Evolutionary conservation across 2,888 invertebrate species (phyloP), one percentile per base, ranked within the genome.

Genomic region (Minunthozetes semirufus): DNA sequence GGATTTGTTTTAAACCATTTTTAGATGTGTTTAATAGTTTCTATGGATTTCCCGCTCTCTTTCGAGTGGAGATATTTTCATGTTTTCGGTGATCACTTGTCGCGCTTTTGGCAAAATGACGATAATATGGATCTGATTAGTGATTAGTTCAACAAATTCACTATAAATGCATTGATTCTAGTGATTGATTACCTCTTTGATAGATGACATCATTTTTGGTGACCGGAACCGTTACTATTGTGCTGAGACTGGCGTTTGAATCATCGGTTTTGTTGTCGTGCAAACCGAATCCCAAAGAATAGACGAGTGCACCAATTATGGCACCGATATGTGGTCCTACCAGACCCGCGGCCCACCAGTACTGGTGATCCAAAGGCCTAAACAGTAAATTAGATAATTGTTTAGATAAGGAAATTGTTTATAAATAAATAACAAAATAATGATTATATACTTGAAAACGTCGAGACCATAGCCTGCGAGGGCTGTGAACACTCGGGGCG

Each of bases 241-340:
- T 61, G 11, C 61, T 61, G n/a, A 61, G 61, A 33, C 61, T 61
- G 6, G 61, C 61, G 17, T 61, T 61, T 1, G 29, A 29, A 5
- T 61, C 61, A 61, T 61, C 61, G n/a, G 17, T 33, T 27, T 59
- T 27, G 27, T 33, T 61, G 11, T 13, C 29, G 11, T 70, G 19
- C 46, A 74, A 17, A 48, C 70, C 70, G 9, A 70, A 19, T 2
- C 15, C 27, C 42, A 84, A 74, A 76, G 82, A 80, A 80, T 87
- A 87, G 53, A 84, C 75, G 76, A 82, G 81, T 6, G 83, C 84
- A 4, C 87, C 87, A 13, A 86, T 56, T 1, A 86, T 78, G 8
- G 85, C 86, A 9, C 87, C 86, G 72, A 86, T 78, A 80, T 86
- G 84, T 1, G 86, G 85, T 0, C 84, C 85, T 1, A 86, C 79